Conservation (phyloP, 2,113 vertebrate genomes). For the Oncorhynchus masou region DNA sequence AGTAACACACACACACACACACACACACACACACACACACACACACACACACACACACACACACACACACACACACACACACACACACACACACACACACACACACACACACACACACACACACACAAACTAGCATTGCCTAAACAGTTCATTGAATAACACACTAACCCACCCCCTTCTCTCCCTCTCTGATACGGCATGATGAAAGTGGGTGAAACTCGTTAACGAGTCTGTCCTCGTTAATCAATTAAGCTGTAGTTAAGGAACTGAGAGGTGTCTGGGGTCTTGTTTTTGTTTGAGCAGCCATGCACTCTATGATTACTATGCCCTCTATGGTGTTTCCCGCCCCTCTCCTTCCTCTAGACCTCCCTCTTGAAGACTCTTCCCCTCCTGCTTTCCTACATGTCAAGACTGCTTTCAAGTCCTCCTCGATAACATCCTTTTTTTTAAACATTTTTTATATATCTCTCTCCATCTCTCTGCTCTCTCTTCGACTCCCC, state of each 20-base stretch:
- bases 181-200: constrained; percentile 23
- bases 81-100: background rate
- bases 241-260: constrained; percentile 70
- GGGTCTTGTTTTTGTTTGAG: constrained; percentile 26
- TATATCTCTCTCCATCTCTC: background rate
- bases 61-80: background rate
- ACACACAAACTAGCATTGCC: background rate
- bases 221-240: constrained; percentile 51
- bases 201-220: constrained; percentile 60
- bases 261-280: constrained; percentile 44
- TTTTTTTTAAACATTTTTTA: no score
- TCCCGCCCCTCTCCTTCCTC: background rate
- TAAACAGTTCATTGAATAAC: no score
- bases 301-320: background rate
- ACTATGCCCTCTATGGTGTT: background rate
- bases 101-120: background rate
- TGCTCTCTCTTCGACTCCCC: constrained; percentile 9
- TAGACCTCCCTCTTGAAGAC: background rate
- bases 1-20: background rate
- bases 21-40: background rate
- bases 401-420: no score
- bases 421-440: no score
- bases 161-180: background rate
- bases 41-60: background rate
- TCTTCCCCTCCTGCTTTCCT: background rate